These are phyloP conservation scores for Alligator mississippiensis DNA, from an alignment of 2,113 vertebrate genomes.

Conservation along the genomic window DNA sequence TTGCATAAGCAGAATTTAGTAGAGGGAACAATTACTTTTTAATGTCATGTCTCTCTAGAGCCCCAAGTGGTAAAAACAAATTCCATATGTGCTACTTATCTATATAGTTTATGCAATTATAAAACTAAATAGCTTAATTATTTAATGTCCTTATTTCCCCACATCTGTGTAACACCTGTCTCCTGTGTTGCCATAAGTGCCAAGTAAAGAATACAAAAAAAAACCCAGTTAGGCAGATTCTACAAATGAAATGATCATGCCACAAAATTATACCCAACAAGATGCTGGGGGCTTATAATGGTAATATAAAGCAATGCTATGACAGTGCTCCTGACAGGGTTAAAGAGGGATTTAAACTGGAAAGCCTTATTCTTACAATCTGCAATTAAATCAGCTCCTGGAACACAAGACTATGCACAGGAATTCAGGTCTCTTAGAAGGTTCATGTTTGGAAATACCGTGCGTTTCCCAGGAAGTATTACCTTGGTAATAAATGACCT, in stretches of 20 bases:
- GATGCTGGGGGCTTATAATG: background rate
- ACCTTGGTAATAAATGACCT: background rate
- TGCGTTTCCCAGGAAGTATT: background rate
- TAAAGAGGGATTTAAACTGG: background rate
- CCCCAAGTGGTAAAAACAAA: conserved; percentile 5
- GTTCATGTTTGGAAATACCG: background rate
- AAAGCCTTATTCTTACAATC: background rate
- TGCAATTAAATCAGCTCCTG: background rate
- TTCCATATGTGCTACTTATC: conserved; percentile 20
- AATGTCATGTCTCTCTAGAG: conserved; percentile 34
- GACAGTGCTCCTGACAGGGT: rapidly evolving
- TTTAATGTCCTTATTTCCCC: conserved; percentile 18
- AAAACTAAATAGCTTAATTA: conserved; percentile 30
- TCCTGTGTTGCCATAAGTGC: background rate
- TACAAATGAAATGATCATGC: background rate
- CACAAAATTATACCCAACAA: background rate
- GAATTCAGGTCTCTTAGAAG: background rate
- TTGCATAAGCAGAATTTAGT: conserved; percentile 38
- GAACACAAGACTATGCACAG: background rate
- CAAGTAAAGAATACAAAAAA: background rate
- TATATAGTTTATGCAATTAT: conserved; percentile 21
- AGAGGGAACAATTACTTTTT: conserved; percentile 43
- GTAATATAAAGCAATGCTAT: background rate
- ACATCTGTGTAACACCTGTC: conserved; percentile 3
- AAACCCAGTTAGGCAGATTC: background rate